Percentiles rank a stretch among this genome's conserved stretches.
Evolutionary conservation across 2,888 invertebrate species (phyloP).

Genomic region (Cetonia aurata): DNA sequence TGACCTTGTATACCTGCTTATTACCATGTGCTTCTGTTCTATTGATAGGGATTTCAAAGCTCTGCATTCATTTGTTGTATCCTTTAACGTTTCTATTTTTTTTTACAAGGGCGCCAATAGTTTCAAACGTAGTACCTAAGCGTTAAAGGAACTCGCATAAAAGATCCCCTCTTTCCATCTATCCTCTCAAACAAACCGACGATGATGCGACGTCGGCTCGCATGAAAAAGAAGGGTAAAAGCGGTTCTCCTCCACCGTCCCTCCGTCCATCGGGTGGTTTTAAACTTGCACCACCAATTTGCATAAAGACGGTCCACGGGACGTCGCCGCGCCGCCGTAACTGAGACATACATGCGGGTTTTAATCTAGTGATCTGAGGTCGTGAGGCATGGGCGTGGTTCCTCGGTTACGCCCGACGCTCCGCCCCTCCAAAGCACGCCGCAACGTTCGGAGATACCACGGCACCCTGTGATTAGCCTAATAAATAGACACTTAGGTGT

Average conservation of each 20-base stretch:
- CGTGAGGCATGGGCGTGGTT: slow-evolving; percentile 63
- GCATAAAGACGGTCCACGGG: slow-evolving; percentile 49
- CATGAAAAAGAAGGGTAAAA: slow-evolving; percentile 22
- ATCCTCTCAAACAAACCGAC: background rate
- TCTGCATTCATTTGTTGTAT: too few species aligned
- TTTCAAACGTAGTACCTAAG: too few species aligned
- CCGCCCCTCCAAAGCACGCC: slow-evolving; percentile 58
- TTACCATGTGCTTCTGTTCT: too few species aligned
- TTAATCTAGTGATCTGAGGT: slow-evolving; percentile 54
- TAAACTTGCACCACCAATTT: slow-evolving; percentile 44
- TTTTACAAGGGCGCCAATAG: too few species aligned
- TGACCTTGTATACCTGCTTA: too few species aligned
- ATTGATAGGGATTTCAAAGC: too few species aligned
- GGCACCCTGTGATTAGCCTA: slow-evolving; percentile 66
- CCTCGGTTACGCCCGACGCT: slow-evolving; percentile 59
- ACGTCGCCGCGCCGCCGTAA: slow-evolving; percentile 24
- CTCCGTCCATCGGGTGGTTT: slow-evolving; percentile 23
- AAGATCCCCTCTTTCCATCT: background rate
- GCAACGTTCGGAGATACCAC: slow-evolving; percentile 53
- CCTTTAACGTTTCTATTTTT: too few species aligned
- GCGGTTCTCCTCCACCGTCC: slow-evolving; percentile 1
- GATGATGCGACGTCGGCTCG: background rate
- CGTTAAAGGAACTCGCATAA: too few species aligned
- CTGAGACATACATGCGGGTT: slow-evolving; percentile 37
- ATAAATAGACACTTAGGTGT: slow-evolving; percentile 65